Evolutionary conservation across 92 coral and sea anemone species (phyloP), one percentile per base, ranked within the genome.

Genomic region (Palythoa heliodiscus): DNA sequence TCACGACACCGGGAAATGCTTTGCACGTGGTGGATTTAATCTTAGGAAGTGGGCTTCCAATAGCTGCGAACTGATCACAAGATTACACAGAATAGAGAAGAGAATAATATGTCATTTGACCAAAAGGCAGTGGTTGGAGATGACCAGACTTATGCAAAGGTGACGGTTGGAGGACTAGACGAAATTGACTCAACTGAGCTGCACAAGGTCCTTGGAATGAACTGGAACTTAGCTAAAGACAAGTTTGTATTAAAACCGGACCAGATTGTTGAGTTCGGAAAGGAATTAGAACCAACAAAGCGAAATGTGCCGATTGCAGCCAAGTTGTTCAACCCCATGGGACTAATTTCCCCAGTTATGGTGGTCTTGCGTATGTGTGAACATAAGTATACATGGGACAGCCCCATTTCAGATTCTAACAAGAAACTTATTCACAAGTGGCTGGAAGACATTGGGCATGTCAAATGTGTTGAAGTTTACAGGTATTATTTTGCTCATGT

Each of bases 21-120:
- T 91, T 68, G 85, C 94, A 71, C 81, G 75, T 16, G 95, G 91
- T 40, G 83, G 87, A 20, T 92, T 92, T 79, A 82, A 87, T 77
- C 86, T 89, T 16, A 64, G 93, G 11, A 92, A 92, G 73, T 88
- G 89, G 90, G 89, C 87, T 15, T 87, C 89, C 54, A 90, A 90
- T 40, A 53, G 83, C 53, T 77, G 57, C 16, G 86, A 72, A 38
- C 70, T 89, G 19, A 86, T 84, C 63, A 77, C 71, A 60, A 66
- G 80, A 89, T 92, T 68, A 48, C 71, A 12, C 73, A 74, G 4
- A 82, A 83, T 37, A 63, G 76, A 63, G 39, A 57, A 76, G 63
- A 70, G 71, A 69, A 25, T n/a, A 54, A 75, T 14, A 70, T 11
- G 37, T 48, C 75, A 75, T 55, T 70, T n/a, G 76, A 84, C 83